Percentiles rank a stretch among this genome's conserved stretches.
Evolutionary conservation across 2,797 vertebrate genomes (phyloP).

Genomic region (Pantherophis vulpinus): DNA sequence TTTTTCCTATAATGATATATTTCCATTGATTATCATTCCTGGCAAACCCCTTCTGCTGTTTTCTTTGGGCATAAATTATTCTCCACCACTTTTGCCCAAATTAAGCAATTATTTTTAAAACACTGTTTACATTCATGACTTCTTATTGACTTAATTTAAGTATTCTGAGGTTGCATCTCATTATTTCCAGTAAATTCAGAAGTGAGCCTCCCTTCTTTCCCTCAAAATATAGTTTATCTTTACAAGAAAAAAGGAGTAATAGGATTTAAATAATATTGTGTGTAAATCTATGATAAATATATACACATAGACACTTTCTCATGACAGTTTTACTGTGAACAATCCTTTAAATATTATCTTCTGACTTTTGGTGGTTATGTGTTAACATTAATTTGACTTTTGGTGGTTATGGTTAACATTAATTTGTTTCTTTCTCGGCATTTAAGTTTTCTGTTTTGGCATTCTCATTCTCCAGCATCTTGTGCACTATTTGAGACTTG

Average conservation of each 20-base stretch:
- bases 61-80: background rate
- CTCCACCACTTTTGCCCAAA: background rate
- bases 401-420: background rate
- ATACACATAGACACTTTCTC: background rate
- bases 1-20: background rate
- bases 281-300: background rate
- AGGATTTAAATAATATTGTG: background rate
- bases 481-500: background rate
- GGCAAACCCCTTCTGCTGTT: background rate
- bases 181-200: background rate
- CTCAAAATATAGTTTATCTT: background rate
- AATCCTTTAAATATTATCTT: background rate
- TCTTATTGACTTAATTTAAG: background rate
- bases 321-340: background rate
- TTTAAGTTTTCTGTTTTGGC: conserved; percentile 1
- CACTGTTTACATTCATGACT: background rate
- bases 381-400: background rate
- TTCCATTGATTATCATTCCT: background rate
- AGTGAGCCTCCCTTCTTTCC: background rate
- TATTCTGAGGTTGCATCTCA: background rate
- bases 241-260: background rate
- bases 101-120: background rate
- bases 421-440: conserved; percentile 2
- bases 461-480: background rate
- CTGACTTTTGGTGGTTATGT: background rate